A percentile compares a stretch with the other conserved stretches of the same genome.
Conservation (phyloP, 2,797 vertebrate genomes). For the Trematomus bernacchii region DNA sequence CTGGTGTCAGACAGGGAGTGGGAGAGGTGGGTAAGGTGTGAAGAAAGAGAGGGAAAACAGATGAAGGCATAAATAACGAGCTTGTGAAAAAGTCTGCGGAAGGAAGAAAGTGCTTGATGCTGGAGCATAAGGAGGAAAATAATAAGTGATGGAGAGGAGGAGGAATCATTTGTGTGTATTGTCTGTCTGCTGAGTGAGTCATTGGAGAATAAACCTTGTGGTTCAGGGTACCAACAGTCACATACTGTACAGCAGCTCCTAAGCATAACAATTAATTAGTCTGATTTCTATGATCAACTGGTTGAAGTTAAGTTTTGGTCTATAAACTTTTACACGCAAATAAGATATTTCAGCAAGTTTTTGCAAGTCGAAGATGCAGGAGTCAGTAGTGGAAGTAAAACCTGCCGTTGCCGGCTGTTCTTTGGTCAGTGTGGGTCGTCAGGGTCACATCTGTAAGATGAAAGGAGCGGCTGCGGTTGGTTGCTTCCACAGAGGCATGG, state of each 20-base stretch:
- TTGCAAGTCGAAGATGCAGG: slow-evolving; percentile 37
- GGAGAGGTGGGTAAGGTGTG: slow-evolving; percentile 44
- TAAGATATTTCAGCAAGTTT: slow-evolving; percentile 18
- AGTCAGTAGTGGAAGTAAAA: slow-evolving; percentile 51
- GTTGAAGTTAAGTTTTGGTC: slow-evolving; percentile 3
- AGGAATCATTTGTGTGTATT: slow-evolving; percentile 40
- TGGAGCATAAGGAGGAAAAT: slow-evolving; percentile 18
- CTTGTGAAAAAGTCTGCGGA: slow-evolving; percentile 38
- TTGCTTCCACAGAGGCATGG: slow-evolving; percentile 74
- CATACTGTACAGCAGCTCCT: neutral
- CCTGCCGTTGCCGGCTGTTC: slow-evolving; percentile 54
- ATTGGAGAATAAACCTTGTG: slow-evolving; percentile 43
- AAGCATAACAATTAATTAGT: slow-evolving; percentile 8
- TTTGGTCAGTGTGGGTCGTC: slow-evolving; percentile 61
- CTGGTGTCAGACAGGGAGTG: slow-evolving; percentile 73
- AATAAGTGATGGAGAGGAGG: slow-evolving; percentile 19
- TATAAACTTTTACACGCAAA: slow-evolving; percentile 2
- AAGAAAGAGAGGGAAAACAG: slow-evolving; percentile 55
- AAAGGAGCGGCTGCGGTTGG: slow-evolving; percentile 78
- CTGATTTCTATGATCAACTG: neutral
- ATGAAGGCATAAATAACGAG: slow-evolving; percentile 56
- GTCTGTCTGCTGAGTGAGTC: slow-evolving; percentile 52
- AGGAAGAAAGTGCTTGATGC: slow-evolving; percentile 31
- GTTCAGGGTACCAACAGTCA: slow-evolving; percentile 23
- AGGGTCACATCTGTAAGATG: slow-evolving; percentile 80